phyloP scores from a whole-genome alignment of 2,113 vertebrate genomes.

The Sinocyclocheilus grahami region DNA sequence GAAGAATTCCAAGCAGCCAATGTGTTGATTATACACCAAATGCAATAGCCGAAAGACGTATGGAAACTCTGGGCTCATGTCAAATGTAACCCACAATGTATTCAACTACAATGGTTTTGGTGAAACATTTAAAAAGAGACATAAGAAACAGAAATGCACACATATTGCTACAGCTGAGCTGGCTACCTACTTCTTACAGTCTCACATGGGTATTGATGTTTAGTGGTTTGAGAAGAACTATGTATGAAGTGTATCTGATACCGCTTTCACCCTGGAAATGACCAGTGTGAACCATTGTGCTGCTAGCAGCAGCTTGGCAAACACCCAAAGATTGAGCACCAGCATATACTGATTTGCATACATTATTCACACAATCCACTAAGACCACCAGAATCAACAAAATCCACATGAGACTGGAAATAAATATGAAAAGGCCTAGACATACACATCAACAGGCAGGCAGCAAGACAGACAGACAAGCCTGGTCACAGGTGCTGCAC shows the following conservation, averaged over 20 bases:
- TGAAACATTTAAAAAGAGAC: neutral
- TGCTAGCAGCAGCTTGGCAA: neutral
- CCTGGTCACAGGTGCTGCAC: neutral
- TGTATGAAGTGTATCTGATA: neutral
- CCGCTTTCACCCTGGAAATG: too few species aligned
- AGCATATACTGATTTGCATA: neutral
- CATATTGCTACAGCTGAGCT: neutral
- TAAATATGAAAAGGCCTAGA: neutral
- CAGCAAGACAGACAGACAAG: neutral
- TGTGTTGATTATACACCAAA: neutral
- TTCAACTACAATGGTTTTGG: too few species aligned
- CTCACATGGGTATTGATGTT: neutral
- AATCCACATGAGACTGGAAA: too few species aligned
- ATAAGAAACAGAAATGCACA: neutral
- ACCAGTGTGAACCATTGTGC: neutral
- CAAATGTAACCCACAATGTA: neutral
- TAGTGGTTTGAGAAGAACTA: neutral
- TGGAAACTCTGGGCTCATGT: neutral
- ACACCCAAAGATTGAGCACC: neutral
- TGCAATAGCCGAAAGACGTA: neutral
- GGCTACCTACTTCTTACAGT: too few species aligned
- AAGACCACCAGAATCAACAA: neutral
- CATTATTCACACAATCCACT: neutral
- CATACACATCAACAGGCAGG: neutral
- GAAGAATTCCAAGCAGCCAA: conserved; percentile 61